Evolutionary conservation across 2,797 vertebrate species (phyloP).

Genomic region (Leptoclinus maculatus): DNA sequence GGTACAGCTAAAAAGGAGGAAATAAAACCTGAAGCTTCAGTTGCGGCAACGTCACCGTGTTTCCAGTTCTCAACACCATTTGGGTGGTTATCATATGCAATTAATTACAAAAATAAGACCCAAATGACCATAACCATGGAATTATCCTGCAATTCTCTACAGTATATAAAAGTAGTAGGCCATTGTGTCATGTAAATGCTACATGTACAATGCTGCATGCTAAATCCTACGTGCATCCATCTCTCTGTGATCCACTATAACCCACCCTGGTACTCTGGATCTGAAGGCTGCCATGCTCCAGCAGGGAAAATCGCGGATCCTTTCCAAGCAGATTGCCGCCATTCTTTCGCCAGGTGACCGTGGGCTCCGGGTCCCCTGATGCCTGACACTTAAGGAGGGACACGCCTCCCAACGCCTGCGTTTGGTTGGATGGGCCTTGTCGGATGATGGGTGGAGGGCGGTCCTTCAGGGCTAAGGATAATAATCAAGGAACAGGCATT

Average conservation of each 20-base stretch:
- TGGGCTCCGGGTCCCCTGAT: slow-evolving; percentile 91
- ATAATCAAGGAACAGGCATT: slow-evolving; percentile 36
- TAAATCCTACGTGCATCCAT: not conserved
- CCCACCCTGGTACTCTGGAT: slow-evolving; percentile 91
- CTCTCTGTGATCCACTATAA: not conserved
- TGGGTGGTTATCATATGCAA: not conserved
- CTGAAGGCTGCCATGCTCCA: slow-evolving; percentile 93
- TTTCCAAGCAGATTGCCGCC: slow-evolving; percentile 91
- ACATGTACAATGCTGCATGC: not conserved
- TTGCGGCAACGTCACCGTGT: not conserved
- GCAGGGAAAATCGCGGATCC: slow-evolving; percentile 89
- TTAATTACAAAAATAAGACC: not conserved
- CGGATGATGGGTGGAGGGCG: slow-evolving; percentile 96
- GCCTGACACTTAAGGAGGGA: slow-evolving; percentile 92
- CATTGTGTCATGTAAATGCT: not conserved
- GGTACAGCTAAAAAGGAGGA: slow-evolving; percentile 11
- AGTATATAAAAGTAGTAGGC: too few species aligned
- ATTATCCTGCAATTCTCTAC: not conserved
- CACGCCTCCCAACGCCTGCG: slow-evolving; percentile 88
- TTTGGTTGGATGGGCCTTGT: slow-evolving; percentile 94
- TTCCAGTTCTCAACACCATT: slow-evolving; percentile 9
- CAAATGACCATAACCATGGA: not conserved
- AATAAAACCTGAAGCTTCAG: not conserved
- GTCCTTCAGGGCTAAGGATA: slow-evolving; percentile 89
- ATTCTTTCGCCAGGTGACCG: slow-evolving; percentile 94